Conservation (phyloP, 2,113 vertebrate genomes). For the Saguinus midas region DNA sequence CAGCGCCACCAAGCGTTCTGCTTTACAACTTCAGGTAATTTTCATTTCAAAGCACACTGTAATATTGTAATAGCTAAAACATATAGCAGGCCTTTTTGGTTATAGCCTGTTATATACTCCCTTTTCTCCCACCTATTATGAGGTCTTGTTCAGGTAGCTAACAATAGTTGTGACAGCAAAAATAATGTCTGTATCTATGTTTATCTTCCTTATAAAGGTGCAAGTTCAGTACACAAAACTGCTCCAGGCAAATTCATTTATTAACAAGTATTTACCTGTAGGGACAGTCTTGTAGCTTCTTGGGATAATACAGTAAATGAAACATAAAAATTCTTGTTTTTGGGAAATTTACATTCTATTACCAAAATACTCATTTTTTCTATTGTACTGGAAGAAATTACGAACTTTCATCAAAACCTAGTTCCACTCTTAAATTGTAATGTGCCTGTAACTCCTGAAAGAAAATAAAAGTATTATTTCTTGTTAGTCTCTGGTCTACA, state of each 20-base stretch:
- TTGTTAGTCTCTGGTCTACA: background rate
- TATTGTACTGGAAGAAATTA: background rate
- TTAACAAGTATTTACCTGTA: background rate
- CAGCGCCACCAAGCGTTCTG: slow-evolving; percentile 73
- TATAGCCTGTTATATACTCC: background rate
- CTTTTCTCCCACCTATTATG: no score
- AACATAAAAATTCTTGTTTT: background rate
- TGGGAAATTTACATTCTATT: background rate
- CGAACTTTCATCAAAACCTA: background rate
- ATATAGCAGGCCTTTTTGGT: background rate
- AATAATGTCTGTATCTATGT: background rate
- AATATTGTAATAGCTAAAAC: background rate
- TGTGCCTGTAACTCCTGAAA: background rate
- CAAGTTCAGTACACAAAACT: background rate
- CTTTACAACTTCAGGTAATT: slow-evolving; percentile 54
- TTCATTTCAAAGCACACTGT: background rate
- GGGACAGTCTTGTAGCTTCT: background rate
- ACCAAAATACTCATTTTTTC: background rate
- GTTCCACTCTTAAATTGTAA: background rate
- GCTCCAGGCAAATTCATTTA: background rate
- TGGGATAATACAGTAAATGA: background rate
- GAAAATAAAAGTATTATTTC: background rate
- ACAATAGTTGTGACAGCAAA: background rate
- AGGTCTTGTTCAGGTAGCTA: background rate
- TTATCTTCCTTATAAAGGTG: background rate